A percentile compares a stretch with the other conserved stretches of the same genome.
phyloP scores from a whole-genome alignment of 2,888 invertebrate genomes.

The Anthophora plumipes region DNA sequence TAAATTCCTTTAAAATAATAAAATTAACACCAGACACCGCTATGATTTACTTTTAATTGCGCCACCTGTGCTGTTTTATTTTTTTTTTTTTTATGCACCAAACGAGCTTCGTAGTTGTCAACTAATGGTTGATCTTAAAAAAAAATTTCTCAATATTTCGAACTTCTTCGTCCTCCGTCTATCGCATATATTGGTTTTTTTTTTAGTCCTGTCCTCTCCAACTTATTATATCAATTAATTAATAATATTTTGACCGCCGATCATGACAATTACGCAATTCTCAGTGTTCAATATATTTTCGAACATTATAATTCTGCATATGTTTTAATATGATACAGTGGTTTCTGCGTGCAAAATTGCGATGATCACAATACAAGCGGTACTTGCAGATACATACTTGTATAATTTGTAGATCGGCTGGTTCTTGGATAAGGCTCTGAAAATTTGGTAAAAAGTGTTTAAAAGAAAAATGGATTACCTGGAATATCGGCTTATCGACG shows the following conservation, averaged over 20 bases:
- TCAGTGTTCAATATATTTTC: conserved; percentile 38
- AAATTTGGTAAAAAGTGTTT: conserved; percentile 71
- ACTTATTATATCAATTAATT: conserved; percentile 52
- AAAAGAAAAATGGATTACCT: conserved; percentile 74
- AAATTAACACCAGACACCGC: conserved; percentile 68
- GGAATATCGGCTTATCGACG: conserved; percentile 74
- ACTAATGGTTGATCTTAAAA: conserved; percentile 51
- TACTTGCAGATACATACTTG: conserved; percentile 75
- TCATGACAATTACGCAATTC: conserved; percentile 58
- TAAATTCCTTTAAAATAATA: conserved; percentile 45
- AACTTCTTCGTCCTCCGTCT: conserved; percentile 64
- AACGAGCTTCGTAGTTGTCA: conserved; percentile 50
- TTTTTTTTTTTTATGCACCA: conserved; percentile 46
- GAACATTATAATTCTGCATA: conserved; percentile 50
- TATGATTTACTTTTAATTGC: conserved; percentile 55
- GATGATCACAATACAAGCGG: conserved; percentile 73
- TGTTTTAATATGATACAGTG: conserved; percentile 58
- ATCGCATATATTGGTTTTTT: conserved; percentile 53
- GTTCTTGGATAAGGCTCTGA: conserved; percentile 71
- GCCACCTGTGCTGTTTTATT: conserved; percentile 46
- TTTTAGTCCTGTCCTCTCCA: conserved; percentile 57
- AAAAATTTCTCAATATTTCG: conserved; percentile 12
- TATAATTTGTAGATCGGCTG: conserved; percentile 48
- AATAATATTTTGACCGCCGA: conserved; percentile 51
- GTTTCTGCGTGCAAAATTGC: conserved; percentile 72